These are phyloP conservation scores for Scaptomyza tumidula DNA, from an alignment of 2,888 invertebrate species.

Conservation along the genomic window DNA sequence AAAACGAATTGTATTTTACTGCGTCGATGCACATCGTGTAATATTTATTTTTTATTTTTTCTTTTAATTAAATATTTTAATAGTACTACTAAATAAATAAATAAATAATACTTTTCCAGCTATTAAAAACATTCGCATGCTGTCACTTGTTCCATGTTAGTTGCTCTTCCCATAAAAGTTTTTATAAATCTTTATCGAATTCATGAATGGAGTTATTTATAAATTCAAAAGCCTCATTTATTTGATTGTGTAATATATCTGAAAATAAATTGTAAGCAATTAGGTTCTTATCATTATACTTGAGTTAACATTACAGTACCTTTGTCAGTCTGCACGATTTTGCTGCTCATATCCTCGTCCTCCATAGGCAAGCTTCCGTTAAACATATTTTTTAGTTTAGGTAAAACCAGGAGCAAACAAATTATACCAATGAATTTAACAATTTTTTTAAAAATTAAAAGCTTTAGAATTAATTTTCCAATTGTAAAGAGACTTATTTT, in stretches of 20 bases:
- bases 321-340: conserved; percentile 69
- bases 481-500: conserved; percentile 90
- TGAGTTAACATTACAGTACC: conserved; percentile 50
- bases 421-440: conserved; percentile 92
- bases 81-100: too few species aligned
- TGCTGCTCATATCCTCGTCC: conserved; percentile 75
- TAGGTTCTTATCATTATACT: too few species aligned
- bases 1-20: too few species aligned
- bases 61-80: too few species aligned
- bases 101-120: too few species aligned
- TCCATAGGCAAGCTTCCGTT: conserved; percentile 62
- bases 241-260: conserved; percentile 84
- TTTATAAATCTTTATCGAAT: conserved; percentile 44
- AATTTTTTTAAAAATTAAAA: conserved; percentile 92
- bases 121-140: too few species aligned
- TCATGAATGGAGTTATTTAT: conserved; percentile 82
- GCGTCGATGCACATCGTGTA: too few species aligned
- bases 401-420: conserved; percentile 90
- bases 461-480: conserved; percentile 90
- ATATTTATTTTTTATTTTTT: too few species aligned
- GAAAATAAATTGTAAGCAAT: conserved; percentile 40
- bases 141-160: too few species aligned
- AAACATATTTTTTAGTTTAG: conserved; percentile 86
- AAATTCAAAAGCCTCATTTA: conserved; percentile 85
- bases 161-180: neutral